Base-by-base conservation (phyloP, 2,888 invertebrate genomes). In the Synanthedon formicaeformis region DNA sequence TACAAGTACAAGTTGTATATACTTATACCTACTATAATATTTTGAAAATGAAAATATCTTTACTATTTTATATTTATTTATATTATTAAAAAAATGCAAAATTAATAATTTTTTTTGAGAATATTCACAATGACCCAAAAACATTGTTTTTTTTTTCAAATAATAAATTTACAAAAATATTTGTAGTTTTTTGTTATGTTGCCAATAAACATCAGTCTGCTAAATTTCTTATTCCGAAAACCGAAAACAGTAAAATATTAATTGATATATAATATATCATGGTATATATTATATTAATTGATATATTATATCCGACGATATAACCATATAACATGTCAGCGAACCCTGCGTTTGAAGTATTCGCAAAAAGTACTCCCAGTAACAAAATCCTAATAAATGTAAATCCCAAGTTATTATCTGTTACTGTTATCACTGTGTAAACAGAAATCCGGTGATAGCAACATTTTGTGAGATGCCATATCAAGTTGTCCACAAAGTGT, bases 401-500 rank as follows among this genome's bases (percentile, higher is more conserved):
- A 73, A 74, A 76, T 73, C 76, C 69, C 56, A 58, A 64, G 63
- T 45, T 66, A 63, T 67, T 75, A 76, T 78, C 75, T 62, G 63
- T 61, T 73, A 71, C 69, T 73, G 62, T 56, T 75, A 78, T 77
- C 77, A 60, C 56, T 64, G 58, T 62, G 62, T 71, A 76, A 76
- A 82, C 77, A 79, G 55, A 73, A 73, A 74, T 71, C 64, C 59
- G 58, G 64, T 63, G 80, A 80, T 81, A 80, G 56, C 59, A 66
- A 54, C 59, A 61, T 77, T 78, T 77, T 73, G 72, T 66, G 76
- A 78, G 78, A 82, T 81, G 75, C 61, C 71, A 67, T 73, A 73
- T 78, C 73, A 70, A 69, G 63, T 66, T 70, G 64, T 70, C 60
- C 62, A 66, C 68, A 70, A 61, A 73, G 73, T 72, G 65, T 79